Base-by-base conservation (phyloP, 2,888 invertebrate species). In the Tiliacea aurago region DNA sequence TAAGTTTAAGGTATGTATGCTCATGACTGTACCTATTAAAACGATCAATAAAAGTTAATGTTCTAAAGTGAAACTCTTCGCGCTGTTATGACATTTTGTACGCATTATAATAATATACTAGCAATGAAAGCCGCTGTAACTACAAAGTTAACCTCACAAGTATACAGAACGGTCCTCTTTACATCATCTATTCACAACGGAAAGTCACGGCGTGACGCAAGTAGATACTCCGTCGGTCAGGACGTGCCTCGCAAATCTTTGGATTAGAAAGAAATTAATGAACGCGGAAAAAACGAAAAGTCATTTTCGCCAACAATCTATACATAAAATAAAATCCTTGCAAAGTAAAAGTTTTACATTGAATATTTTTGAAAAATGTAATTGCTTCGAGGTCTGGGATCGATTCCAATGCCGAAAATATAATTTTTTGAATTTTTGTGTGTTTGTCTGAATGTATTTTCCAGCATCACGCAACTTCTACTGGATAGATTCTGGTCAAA, bases 191-290 rank as follows among this genome's bases (percentile, higher is more conserved):
- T 81, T 67, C 62, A 63, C 1, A 63, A 47, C 45, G 37, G n/a
- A 58, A 75, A 43, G 41, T 63, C 23, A 41, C 62, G 1, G n/a
- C 61, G 62, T 66, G 49, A 62, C 56, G 62, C 45, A 28, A 61
- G 62, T 37, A 41, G 61, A 20, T 55, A 62, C 76, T 41, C 33
- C 37, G 55, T 13, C 23, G 62, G 62, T 20, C 55, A 73, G 64
- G 56, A 67, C 76, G 56, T 66, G 76, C 51, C 67, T 75, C 47
- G 67, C 75, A 78, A 75, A 78, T 81, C 81, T 75, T 78, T 80
- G 62, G 62, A 75, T 81, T 75, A 70, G 33, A 64, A 82, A 79
- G 49, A 81, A 70, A 81, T 83, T 79, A 83, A 81, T 80, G 84
- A 68, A 65, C 45, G 49, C 18, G 23, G 58, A 73, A 23, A 74